phyloP scores from a whole-genome alignment of 2,113 vertebrate genomes.

The Coturnix japonica region DNA sequence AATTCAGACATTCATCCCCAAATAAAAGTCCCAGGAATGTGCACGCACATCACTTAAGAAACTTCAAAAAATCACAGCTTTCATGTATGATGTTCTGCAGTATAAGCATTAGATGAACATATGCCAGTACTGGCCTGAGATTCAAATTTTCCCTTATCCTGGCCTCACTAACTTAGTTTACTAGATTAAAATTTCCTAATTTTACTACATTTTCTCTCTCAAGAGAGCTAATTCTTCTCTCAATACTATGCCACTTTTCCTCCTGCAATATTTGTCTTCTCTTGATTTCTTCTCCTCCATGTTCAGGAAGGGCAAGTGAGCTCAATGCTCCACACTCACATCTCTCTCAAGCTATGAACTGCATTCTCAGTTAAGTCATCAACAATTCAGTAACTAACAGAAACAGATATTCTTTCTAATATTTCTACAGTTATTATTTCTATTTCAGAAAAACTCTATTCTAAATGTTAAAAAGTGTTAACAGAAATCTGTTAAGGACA shows the following conservation, averaged over 20 bases:
- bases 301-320: neutral
- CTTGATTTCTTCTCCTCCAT: neutral
- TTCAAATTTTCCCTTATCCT: neutral
- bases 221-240: neutral
- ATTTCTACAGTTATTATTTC: neutral
- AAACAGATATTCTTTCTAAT: neutral
- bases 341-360: neutral
- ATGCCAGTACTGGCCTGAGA: neutral
- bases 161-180: constrained; percentile 22
- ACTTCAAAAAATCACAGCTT: neutral
- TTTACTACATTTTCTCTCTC: neutral
- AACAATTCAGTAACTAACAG: neutral
- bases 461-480: constrained; percentile 21
- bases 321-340: neutral
- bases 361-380: neutral
- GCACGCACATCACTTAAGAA: neutral
- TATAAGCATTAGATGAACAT: neutral
- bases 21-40: constrained; percentile 28
- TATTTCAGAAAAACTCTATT: constrained; percentile 26
- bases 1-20: neutral
- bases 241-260: neutral
- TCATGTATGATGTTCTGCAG: neutral
- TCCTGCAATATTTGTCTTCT: neutral
- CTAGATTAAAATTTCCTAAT: neutral
- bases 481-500: constrained; percentile 14